Evolutionary conservation across 1,140 invertebrate genomes (phyloP), one percentile per base, ranked within the genome.

Genomic region (Euwallacea similis): DNA sequence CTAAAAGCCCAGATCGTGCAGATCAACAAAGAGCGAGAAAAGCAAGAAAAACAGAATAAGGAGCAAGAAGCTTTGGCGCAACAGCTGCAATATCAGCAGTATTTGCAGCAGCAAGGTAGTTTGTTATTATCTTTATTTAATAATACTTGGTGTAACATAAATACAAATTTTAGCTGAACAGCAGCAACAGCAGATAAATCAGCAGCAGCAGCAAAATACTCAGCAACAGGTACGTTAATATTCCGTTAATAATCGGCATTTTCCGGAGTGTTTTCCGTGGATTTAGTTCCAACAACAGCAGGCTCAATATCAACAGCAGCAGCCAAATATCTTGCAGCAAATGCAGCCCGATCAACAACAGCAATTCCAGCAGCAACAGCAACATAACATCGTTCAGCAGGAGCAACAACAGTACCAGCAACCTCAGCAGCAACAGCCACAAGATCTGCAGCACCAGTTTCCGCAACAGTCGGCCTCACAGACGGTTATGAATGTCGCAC

Each of bases 1-100:
- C 86, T 98, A 21, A 91, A 93, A 78, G 91, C 91, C 53, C 93
- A 95, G 80, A 90, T 96, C 50, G 84, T 82, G 58, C 84, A 83
- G 60, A 83, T 91, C 71, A 83, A 85, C 2, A 85, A 88, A 58
- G 90, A 92, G 72, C 79, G 72, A 79, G 83, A 82, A 82, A 83
- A 82, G 81, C 82, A 82, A 85, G 83, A 82, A 83, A 83, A 82
- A 81, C 82, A 82, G 85, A 80, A 46, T 80, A 85, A 82, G 80
- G 82, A 64, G 81, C 82, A 76, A 76, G 75, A 56, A 77, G 74
- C 69, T 69, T 55, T 64, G 68, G 86, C 85, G 7, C 85, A 87
- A 53, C 86, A 89, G 71, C 84, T 88, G 54, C 88, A 88, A 59
- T 86, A 86, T 53, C 86, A 88, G 71, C 86, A 88, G 72, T 84